Evolutionary conservation across 1,140 invertebrate genomes (phyloP), one percentile per base, ranked within the genome.

Genomic region (Gryon sp.): DNA sequence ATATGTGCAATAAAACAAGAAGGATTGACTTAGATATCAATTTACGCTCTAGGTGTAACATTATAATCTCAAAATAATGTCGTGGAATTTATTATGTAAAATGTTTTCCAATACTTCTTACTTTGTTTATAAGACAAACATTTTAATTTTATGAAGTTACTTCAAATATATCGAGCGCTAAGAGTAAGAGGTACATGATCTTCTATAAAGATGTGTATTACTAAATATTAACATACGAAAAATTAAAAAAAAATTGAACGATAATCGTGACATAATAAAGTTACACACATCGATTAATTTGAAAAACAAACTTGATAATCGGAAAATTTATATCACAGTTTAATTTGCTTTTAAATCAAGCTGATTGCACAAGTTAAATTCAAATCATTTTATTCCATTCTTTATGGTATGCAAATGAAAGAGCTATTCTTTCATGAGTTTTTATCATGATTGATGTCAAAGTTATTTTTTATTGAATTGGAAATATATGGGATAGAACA

Each of bases 31-130:
- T n/a, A n/a, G 20, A 15, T 73, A 41, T 73, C 69, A 41, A 8
- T 20, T 73, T 73, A 57, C 69, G 50, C 50, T 50, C 41, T 38
- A 55, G 9, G 19, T 55, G 57, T 63, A 73, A 73, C n/a, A n/a
- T n/a, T 48, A 63, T 57, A 50, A 63, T 57, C 40, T 24, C 55
- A 43, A 36, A 36, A 9, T 19, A 30, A 30, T 53, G 62, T 60
- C 53, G 2, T 20, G 8, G 5, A 11, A 45, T 28, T 48, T 46
- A 16, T 50, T 40, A 12, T 24, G 4, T 12, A 1, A 40, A 40
- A 34, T 48, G 28, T 22, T 46, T 22, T 11, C 26, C n/a, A n/a
- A n/a, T n/a, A n/a, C n/a, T n/a, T n/a, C n/a, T n/a, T n/a, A n/a
- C n/a, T n/a, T n/a, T n/a, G n/a, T n/a, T n/a, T n/a, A n/a, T n/a